Evolutionary conservation across 1,140 invertebrate genomes (phyloP), one percentile per base, ranked within the genome.

Genomic region (Heliconius eleuchia): DNA sequence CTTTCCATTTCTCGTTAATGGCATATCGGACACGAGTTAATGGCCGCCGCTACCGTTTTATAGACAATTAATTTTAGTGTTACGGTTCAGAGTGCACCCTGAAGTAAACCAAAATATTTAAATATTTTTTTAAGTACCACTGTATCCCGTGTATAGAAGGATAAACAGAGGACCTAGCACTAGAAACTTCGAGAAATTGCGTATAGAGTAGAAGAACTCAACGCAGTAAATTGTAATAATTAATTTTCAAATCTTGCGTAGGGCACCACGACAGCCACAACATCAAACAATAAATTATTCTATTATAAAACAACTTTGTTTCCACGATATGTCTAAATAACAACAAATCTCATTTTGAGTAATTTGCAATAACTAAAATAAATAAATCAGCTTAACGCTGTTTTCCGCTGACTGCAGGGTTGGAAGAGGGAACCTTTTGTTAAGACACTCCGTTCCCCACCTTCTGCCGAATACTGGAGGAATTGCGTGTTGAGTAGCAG

Each of bases 41-140:
- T 76, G 79, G 80, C 60, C 71, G 73, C 75, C 76, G 83, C 83
- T 83, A 83, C 83, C 81, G 83, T 82, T 84, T 84, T 82, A 82
- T 84, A 76, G 66, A 80, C 83, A 55, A 84, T 84, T 84, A 82
- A 80, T 78, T 84, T 82, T 82, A 84, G 75, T 78, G 79, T 71
- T 74, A 73, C 71, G 76, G 76, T 70, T 70, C 46, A 50, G 73
- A 74, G 23, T 57, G 60, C 60, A 66, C 60, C 11, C 60, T 66
- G 60, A 66, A 3, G 11, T 66, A 13, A 16, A 27, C 4, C 27
- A 30, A 66, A 27, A 66, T 66, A 13, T 27, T 11, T 11, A 60
- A 23, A 23, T 27, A n/a, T 13, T 60, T 60, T 27, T 60, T 37
- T 37, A 37, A 60, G 9, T 60, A 60, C 0, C 19, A 8, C 5